Conservation (phyloP, 2,888 invertebrate species). For the Latrodectus elegans region DNA sequence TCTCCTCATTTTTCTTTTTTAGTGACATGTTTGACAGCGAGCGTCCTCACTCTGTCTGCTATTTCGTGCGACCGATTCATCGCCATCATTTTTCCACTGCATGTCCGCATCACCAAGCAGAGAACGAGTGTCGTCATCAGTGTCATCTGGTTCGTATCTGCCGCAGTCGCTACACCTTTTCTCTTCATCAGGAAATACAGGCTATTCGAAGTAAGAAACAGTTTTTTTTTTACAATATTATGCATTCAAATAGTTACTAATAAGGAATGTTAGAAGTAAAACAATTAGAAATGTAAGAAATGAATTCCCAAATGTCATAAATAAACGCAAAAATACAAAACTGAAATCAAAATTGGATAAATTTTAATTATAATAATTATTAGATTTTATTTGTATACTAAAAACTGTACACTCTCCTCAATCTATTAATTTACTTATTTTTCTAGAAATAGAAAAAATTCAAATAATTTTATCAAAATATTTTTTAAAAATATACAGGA, state of each 20-base stretch:
- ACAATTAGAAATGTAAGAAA: too few species aligned
- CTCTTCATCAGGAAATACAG: slow-evolving; percentile 74
- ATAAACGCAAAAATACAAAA: too few species aligned
- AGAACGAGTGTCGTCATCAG: slow-evolving; percentile 75
- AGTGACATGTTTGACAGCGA: slow-evolving; percentile 76
- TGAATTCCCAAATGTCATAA: too few species aligned
- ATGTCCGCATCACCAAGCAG: slow-evolving; percentile 76
- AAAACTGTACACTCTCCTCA: too few species aligned
- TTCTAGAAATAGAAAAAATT: too few species aligned
- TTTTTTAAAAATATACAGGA: too few species aligned
- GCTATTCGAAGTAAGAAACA: slow-evolving; percentile 71
- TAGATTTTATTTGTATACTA: too few species aligned
- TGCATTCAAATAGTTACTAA: not conserved
- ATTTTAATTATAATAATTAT: too few species aligned
- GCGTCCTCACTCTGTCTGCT: slow-evolving; percentile 76
- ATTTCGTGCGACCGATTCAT: slow-evolving; percentile 77
- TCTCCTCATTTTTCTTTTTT: slow-evolving; percentile 69
- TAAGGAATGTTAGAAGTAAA: not conserved
- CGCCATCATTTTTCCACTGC: slow-evolving; percentile 77
- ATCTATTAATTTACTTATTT: too few species aligned
- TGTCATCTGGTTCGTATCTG: slow-evolving; percentile 75
- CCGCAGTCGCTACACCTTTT: slow-evolving; percentile 75
- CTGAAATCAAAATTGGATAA: too few species aligned
- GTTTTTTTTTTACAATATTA: not conserved
- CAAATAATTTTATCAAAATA: too few species aligned